phyloP scores from a whole-genome alignment of 1,140 invertebrate species.

The Drosophila bifasciata region DNA sequence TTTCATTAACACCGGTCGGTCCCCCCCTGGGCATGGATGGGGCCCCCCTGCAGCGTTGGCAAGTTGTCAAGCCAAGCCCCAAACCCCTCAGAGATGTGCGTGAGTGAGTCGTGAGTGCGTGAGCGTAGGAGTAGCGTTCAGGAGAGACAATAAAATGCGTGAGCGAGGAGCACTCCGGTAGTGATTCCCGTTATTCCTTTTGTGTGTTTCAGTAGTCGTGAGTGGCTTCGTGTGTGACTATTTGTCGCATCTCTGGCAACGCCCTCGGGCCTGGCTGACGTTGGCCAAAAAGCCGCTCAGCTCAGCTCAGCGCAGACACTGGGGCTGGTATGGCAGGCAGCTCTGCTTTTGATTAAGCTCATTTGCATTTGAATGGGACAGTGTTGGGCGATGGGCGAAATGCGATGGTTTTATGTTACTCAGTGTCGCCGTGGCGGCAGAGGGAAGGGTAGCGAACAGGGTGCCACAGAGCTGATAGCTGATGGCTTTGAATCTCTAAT shows the following conservation, averaged over 20 bases:
- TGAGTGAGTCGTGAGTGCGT: slow-evolving; percentile 2
- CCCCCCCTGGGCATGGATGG: slow-evolving; percentile 11
- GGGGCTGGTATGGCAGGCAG: slow-evolving; percentile 33
- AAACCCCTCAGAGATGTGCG: slow-evolving; percentile 23
- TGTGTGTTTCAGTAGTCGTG: too few relatives aligned
- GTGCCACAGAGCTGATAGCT: neutral
- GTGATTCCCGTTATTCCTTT: too few relatives aligned
- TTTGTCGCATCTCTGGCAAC: slow-evolving; percentile 9
- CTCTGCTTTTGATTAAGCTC: slow-evolving; percentile 80
- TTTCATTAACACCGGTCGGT: slow-evolving; percentile 68
- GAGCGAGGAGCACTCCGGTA: too few relatives aligned
- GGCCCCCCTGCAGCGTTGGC: slow-evolving; percentile 20
- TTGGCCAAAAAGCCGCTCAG: slow-evolving; percentile 49
- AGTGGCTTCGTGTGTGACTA: neutral
- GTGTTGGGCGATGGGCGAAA: slow-evolving; percentile 22
- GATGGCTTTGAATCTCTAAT: slow-evolving; percentile 75
- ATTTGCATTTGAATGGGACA: slow-evolving; percentile 74
- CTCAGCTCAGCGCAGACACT: slow-evolving; percentile 21
- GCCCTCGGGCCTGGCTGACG: slow-evolving; percentile 21
- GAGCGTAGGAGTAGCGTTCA: neutral
- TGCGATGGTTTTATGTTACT: slow-evolving; percentile 69
- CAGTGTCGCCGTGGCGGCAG: slow-evolving; percentile 3
- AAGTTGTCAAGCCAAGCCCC: slow-evolving; percentile 32
- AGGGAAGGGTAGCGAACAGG: slow-evolving; percentile 5
- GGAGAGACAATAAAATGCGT: too few relatives aligned